Conservation (phyloP, 2,113 vertebrate species). For the Ancistrus triradiatus region DNA sequence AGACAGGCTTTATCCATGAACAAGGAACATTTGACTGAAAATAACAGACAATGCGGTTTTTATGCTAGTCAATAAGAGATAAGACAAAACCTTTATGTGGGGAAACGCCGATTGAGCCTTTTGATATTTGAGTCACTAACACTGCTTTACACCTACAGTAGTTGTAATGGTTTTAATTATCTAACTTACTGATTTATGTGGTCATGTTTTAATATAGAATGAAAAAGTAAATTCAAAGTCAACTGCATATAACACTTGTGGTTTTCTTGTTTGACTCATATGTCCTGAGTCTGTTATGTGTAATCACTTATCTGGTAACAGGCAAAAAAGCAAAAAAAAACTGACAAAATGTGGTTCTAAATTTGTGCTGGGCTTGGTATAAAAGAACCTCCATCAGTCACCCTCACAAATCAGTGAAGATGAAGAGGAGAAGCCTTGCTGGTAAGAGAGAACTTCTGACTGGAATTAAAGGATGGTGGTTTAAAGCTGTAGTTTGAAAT, state of each 20-base stretch:
- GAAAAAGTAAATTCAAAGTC: not conserved
- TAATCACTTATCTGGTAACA: constrained; percentile 4
- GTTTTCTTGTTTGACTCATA: constrained; percentile 4
- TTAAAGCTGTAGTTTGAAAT: not conserved
- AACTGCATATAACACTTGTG: not conserved
- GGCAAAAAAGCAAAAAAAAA: not conserved
- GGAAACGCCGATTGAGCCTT: not conserved
- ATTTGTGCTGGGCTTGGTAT: not conserved
- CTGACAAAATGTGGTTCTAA: not conserved
- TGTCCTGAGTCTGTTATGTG: constrained; percentile 13
- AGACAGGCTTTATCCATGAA: too few species aligned
- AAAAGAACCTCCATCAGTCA: not conserved
- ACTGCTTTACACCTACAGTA: not conserved
- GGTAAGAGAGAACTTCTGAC: not conserved
- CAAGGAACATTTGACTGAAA: too few species aligned
- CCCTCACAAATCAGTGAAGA: not conserved
- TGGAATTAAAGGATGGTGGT: not conserved
- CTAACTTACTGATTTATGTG: too few species aligned
- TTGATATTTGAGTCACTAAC: constrained; percentile 2
- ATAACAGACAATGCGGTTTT: too few species aligned
- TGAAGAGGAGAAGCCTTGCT: not conserved
- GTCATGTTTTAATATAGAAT: too few species aligned
- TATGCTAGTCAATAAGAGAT: too few species aligned
- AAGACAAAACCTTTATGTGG: not conserved
- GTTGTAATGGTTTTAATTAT: too few species aligned